A percentile compares a stretch with the other conserved stretches of the same genome.
These are phyloP conservation scores for Quadriops clusia DNA, from an alignment of 2,888 invertebrate genomes.

Conservation along the genomic window DNA sequence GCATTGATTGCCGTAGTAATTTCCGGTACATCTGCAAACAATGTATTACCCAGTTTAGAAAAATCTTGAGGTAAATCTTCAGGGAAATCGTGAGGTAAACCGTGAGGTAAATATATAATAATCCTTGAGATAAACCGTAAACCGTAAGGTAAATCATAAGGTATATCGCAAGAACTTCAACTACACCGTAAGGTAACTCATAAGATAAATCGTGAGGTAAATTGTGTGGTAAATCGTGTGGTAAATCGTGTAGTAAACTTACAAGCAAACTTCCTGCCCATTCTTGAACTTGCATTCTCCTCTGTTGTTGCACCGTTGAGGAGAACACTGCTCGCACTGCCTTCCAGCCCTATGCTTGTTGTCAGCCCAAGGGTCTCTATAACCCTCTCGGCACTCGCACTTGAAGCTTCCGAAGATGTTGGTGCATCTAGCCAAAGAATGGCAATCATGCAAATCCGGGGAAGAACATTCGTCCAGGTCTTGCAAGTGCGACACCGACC, in stretches of 20 bases:
- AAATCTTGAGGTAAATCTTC: no score
- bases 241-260: no score
- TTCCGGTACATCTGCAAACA: slow-evolving; percentile 59
- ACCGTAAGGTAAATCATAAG: no score
- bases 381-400: slow-evolving; percentile 63
- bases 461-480: slow-evolving; percentile 82
- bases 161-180: no score
- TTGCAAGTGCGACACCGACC: slow-evolving; percentile 54
- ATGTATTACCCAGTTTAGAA: no score
- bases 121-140: no score
- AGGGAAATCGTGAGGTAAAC: no score
- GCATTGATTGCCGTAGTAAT: slow-evolving; percentile 79
- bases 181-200: no score
- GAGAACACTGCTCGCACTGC: slow-evolving; percentile 64
- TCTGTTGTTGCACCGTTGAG: slow-evolving; percentile 69
- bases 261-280: slow-evolving; percentile 68
- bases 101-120: no score
- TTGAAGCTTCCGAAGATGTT: slow-evolving; percentile 78
- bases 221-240: no score
- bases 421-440: slow-evolving; percentile 60
- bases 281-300: slow-evolving; percentile 72
- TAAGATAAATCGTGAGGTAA: no score
- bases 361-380: slow-evolving; percentile 61
- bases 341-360: slow-evolving; percentile 59
- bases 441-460: slow-evolving; percentile 74